Conservation (phyloP, 2,888 invertebrate species). For the Conops quadrifasciatus region DNA sequence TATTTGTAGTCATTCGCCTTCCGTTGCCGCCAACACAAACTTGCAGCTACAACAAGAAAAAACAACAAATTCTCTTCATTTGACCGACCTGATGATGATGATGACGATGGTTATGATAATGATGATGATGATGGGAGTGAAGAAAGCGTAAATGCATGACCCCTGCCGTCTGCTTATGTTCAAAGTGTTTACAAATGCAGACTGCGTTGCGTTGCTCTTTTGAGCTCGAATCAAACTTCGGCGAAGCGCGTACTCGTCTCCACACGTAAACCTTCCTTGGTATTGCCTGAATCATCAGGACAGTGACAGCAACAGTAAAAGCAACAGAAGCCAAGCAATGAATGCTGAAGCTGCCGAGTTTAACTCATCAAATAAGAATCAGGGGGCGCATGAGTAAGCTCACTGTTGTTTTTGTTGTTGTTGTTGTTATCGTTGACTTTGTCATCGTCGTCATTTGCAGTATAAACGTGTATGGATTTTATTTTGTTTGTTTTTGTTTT, state of each 20-base stretch:
- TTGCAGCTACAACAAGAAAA: background rate
- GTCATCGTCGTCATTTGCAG: too few relatives aligned
- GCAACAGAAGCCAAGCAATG: background rate
- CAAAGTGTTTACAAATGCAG: slow-evolving; percentile 13
- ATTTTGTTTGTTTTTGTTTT: background rate
- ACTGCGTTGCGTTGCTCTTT: background rate
- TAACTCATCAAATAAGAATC: background rate
- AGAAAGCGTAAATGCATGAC: background rate
- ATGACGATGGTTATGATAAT: background rate
- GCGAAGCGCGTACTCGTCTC: background rate
- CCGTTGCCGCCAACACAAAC: background rate
- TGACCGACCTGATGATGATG: background rate
- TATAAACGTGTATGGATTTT: background rate
- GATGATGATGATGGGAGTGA: background rate
- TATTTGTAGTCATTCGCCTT: background rate
- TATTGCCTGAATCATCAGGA: background rate
- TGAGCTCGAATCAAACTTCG: too few relatives aligned
- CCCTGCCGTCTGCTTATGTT: background rate
- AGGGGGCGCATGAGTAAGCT: slow-evolving; percentile 7
- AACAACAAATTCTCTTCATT: background rate
- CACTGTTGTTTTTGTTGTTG: background rate
- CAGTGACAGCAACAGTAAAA: background rate
- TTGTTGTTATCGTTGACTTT: background rate
- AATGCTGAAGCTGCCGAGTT: slow-evolving; percentile 1
- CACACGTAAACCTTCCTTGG: background rate